Evolutionary conservation across 1,140 invertebrate species (phyloP), one percentile per base, ranked within the genome.

Genomic region (Zophobas atratus): DNA sequence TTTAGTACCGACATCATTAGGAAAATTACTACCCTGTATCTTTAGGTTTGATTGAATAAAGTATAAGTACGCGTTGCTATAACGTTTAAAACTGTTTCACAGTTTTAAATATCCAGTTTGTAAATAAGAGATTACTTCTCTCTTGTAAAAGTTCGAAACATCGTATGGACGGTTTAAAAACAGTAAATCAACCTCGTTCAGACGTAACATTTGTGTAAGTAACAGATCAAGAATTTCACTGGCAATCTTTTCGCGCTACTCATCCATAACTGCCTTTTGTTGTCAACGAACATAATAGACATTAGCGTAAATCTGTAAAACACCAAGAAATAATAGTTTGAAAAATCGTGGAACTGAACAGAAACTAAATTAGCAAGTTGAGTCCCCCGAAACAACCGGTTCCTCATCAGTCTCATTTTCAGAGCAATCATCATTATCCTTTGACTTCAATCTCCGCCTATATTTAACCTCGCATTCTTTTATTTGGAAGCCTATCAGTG

Each of bases 401-500:
- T 85, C 84, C 67, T 85, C 84, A 70, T 85, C 84, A 55, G 84
- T 85, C 76, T 85, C 84, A 6, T 79, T 75, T 51, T 82, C 78
- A 1, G 81, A 81, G 35, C 77, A 78, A 6, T 71, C 75, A 70
- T 55, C 48, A 20, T 82, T 80, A 39, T 63, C 70, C 79, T 79
- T 77, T 51, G 72, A 79, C 51, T 79, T 80, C 20, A 80, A 78
- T 72, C 81, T 70, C 5, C 80, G 78, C 43, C 81, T 57, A 38
- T 70, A 79, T 33, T 80, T 82, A n/a, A 82, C 41, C 55, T 90
- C 90, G 71, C 88, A 84, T 6, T 89, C 90, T 46, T 88, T 88
- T 55, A 84, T 77, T 76, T 87, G 84, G 75, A 92, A 89, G 46
- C 89, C 87, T 83, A 95, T 92, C 51, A 95, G 85, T 0, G 94